Base-by-base conservation (phyloP, 2,113 vertebrate species). In the Eublepharis macularius region DNA sequence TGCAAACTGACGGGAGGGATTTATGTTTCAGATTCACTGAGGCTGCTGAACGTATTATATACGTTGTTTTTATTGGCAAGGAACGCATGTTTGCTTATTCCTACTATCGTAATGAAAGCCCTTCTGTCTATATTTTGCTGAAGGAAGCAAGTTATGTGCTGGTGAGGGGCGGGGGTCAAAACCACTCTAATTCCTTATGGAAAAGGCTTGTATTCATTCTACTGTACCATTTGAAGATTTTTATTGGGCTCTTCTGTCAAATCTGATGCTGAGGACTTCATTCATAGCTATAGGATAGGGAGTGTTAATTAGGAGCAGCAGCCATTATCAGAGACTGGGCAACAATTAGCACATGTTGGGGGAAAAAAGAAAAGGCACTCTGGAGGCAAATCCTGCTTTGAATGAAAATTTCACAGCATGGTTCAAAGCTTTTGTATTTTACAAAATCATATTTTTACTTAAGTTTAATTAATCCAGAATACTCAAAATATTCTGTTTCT, bases 161-260 rank as follows among this genome's bases (percentile, higher is more conserved):
- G 87, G 91, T 86, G n/a, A 5, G 11, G 1, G 14, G 54, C 41
- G 47, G 68, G 63, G 87, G 94, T 93, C 86, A 93, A 93, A 96
- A 96, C 69, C 75, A 88, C 60, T 63, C 82, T 90, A 91, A 94
- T 94, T 94, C 24, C 75, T 57, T 81, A 82, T 93, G 89, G 47
- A 91, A 93, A 92, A 90, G 57, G 87, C 92, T 68, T 90, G 87
- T 91, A 80, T 92, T 93, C 85, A 93, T 76, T 90, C 69, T 69
- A 90, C n/a, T 83, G 77, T 85, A 84, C 88, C 75, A 91, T 94
- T 95, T 95, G 65, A 84, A 94, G 88, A 91, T 94, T 92, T 91
- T 92, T 89, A 77, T 93, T 93, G 76, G 86, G 49, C 60, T 78
- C 41, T 43, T 75, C 85, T 92, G 41, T 85, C 87, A 95, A 94